Percentiles rank a stretch among this genome's conserved stretches.
phyloP scores from a whole-genome alignment of 2,113 vertebrate species.

The Embiotoca jacksoni region DNA sequence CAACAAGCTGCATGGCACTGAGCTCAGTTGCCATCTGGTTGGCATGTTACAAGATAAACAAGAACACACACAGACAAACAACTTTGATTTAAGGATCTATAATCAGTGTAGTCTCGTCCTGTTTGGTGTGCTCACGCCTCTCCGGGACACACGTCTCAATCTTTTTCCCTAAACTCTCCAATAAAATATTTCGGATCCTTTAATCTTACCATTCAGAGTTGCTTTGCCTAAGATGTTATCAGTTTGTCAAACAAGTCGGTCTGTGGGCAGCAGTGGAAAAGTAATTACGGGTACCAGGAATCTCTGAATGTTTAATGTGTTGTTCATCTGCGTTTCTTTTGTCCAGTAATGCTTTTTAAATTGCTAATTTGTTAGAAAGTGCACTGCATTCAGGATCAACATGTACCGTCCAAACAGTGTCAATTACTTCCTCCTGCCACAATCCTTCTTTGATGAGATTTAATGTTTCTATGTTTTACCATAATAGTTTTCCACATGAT shows the following conservation, averaged over 20 bases:
- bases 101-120: conserved; percentile 52
- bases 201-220: neutral
- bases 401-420: too few relatives aligned
- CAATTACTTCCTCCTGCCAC: neutral
- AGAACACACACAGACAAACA: conserved; percentile 61
- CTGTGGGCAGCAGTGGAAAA: neutral
- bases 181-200: neutral
- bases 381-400: too few relatives aligned
- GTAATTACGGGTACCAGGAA: too few relatives aligned
- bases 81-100: conserved; percentile 47
- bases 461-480: neutral
- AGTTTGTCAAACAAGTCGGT: neutral
- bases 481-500: neutral
- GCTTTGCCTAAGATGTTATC: neutral
- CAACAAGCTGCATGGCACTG: conserved; percentile 12
- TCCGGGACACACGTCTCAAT: neutral
- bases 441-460: neutral
- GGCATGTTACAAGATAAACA: conserved; percentile 56
- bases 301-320: too few relatives aligned
- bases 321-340: too few relatives aligned
- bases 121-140: conserved; percentile 8
- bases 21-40: conserved; percentile 43
- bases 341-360: too few relatives aligned
- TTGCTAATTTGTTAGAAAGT: too few relatives aligned
- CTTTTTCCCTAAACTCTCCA: neutral